Evolutionary conservation across 1,140 invertebrate genomes (phyloP), one percentile per base, ranked within the genome.

Genomic region (Zaprionus capensis): DNA sequence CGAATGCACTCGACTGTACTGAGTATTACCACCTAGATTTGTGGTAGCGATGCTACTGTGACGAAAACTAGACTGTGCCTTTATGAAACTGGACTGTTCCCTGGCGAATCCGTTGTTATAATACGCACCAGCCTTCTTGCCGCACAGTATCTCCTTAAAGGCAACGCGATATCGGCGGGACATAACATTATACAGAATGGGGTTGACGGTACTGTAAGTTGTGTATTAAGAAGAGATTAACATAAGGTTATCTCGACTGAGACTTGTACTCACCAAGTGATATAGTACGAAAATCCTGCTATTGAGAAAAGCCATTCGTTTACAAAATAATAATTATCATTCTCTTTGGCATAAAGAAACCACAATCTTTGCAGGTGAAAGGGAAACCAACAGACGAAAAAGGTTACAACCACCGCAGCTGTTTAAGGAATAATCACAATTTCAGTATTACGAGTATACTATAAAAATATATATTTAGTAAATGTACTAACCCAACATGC

Each of bases 311-410:
- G 94, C 93, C 96, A 95, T 83, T 96, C 96, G 92, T 97, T 97
- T 62, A 97, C 93, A 69, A 95, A 94, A 31, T 94, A 91, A 92
- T 95, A 96, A 90, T 95, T 93, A 12, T 93, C 92, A 49, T 93
- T 93, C 26, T 95, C 91, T 63, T 94, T 93, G 34, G 94, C 96
- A 91, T 97, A 96, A 22, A 96, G 94, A 82, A 96, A 96, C 80
- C 97, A 94, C 57, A 98, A 92, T 2, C 97, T 94, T 93, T 99
- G 99, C 34, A 96, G 95, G 92, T 99, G 98, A 94, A 99, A 99
- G 17, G 98, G 98, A 1, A 97, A 97, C 98, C 98, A 99, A 93
- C 98, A 99, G 2, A 99, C 93, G 93, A 99, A 99, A 94, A 99
- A 99, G n/a, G 97, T 97, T 3, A 99, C 94, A 5, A 99, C 98